Evolutionary conservation across 2,888 invertebrate genomes (phyloP).

Genomic region (Caenorhabditis zanzibari): DNA sequence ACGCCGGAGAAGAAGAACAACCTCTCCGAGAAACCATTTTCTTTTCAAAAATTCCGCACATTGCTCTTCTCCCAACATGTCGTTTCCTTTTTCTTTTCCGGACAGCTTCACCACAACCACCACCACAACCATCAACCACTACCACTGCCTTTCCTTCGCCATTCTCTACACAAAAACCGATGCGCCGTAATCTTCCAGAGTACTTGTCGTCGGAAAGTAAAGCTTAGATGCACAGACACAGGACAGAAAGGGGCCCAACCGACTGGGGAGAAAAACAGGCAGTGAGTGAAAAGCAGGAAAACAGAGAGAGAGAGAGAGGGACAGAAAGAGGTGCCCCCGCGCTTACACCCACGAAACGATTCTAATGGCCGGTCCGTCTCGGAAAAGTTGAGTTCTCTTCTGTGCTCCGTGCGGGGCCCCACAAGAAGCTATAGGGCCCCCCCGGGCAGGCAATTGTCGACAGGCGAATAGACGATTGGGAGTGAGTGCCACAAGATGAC

Average conservation of each 20-base stretch:
- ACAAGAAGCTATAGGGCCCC: background rate
- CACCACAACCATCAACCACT: background rate
- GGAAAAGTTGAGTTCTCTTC: slow-evolving; percentile 53
- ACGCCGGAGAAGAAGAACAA: slow-evolving; percentile 7
- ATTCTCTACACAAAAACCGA: slow-evolving; percentile 62
- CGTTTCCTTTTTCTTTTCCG: slow-evolving; percentile 46
- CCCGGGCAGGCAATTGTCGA: slow-evolving; percentile 49
- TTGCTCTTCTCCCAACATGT: slow-evolving; percentile 37
- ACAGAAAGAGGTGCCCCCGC: slow-evolving; percentile 30
- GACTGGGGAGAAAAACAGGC: slow-evolving; percentile 28
- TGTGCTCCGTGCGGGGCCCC: slow-evolving; percentile 5
- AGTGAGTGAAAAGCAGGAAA: background rate
- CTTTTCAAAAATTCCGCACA: slow-evolving; percentile 52
- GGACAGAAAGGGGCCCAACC: slow-evolving; percentile 6
- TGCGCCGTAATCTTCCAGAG: slow-evolving; percentile 67
- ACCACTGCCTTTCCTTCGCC: slow-evolving; percentile 45
- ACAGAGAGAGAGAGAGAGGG: background rate
- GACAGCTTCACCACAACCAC: slow-evolving; percentile 6
- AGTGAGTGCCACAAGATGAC: slow-evolving; percentile 38
- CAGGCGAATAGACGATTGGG: slow-evolving; percentile 41
- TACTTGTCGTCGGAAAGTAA: slow-evolving; percentile 66
- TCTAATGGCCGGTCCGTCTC: slow-evolving; percentile 55
- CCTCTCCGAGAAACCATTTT: slow-evolving; percentile 30
- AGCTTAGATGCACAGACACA: slow-evolving; percentile 46
- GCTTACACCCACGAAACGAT: slow-evolving; percentile 62